These are phyloP conservation scores for Epinotia bilunana DNA, from an alignment of 2,888 invertebrate species.

Conservation along the genomic window DNA sequence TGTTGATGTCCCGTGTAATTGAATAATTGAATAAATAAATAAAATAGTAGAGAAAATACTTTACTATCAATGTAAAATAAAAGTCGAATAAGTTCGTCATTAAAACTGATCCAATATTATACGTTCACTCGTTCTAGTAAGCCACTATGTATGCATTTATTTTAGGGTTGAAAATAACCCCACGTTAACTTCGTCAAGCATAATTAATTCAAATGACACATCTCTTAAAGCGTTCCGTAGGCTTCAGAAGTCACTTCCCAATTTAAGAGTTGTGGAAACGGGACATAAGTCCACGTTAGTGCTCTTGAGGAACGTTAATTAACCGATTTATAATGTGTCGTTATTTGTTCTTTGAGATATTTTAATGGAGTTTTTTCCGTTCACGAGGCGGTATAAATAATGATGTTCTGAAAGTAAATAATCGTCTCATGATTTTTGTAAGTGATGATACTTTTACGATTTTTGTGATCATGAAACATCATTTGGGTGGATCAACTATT, in stretches of 20 bases:
- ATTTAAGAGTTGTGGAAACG: conserved; percentile 68
- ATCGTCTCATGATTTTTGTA: not conserved
- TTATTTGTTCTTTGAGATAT: conserved; percentile 50
- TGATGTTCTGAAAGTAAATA: not conserved
- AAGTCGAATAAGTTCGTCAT: too few relatives aligned
- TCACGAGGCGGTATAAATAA: not conserved
- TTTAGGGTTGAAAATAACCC: conserved; percentile 49
- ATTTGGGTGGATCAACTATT: not conserved
- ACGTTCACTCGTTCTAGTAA: not conserved
- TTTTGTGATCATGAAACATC: not conserved
- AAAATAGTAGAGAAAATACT: too few relatives aligned
- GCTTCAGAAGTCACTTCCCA: conserved; percentile 56
- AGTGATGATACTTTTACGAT: not conserved
- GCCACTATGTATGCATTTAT: not conserved
- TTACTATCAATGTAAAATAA: too few relatives aligned
- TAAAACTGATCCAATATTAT: not conserved
- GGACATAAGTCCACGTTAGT: conserved; percentile 67
- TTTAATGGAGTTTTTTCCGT: conserved; percentile 35
- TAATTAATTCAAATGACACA: conserved; percentile 70
- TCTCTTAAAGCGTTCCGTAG: conserved; percentile 57
- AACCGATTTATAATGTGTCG: conserved; percentile 67
- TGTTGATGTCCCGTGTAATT: too few relatives aligned
- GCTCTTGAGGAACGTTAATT: conserved; percentile 67
- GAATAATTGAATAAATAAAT: too few relatives aligned
- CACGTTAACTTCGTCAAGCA: conserved; percentile 61